Conservation (phyloP, 1,140 invertebrate genomes). For the Ceratosolen solmsi region DNA sequence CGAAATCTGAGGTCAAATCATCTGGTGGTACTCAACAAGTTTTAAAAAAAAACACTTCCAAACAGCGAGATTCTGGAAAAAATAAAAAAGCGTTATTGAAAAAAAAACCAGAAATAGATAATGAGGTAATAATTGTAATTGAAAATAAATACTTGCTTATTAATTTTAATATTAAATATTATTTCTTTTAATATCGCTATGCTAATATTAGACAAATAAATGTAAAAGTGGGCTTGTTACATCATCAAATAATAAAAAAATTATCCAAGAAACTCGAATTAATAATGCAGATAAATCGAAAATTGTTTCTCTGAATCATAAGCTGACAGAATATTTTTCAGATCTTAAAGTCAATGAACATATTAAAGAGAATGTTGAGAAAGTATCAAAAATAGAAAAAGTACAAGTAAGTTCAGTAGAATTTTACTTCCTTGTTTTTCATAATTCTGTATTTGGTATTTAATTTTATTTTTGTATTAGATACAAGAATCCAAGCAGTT, state of each 20-base stretch:
- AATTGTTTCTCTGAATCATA: conserved; percentile 28
- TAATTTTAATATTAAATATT: neutral
- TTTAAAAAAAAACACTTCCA: conserved; percentile 20
- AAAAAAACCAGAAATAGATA: neutral
- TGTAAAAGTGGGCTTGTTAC: neutral
- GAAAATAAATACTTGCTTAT: no score
- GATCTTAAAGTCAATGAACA: conserved; percentile 22
- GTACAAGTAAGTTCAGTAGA: conserved; percentile 26
- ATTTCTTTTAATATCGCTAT: neutral
- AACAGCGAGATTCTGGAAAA: neutral
- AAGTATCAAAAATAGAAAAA: neutral
- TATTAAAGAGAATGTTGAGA: neutral
- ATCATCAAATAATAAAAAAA: neutral
- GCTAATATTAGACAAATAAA: neutral
- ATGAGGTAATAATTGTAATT: conserved; percentile 7
- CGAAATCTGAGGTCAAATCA: neutral
- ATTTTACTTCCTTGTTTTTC: no score
- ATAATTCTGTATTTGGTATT: no score
- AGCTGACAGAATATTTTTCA: conserved; percentile 39
- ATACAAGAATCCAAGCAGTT: neutral
- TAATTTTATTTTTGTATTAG: conserved; percentile 11
- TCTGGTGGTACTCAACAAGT: neutral
- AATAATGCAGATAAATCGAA: neutral
- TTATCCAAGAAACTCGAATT: neutral
- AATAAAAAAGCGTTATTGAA: neutral